These are phyloP conservation scores for Luscinia luscinia DNA, from an alignment of 2,797 vertebrate genomes.

Conservation along the genomic window DNA sequence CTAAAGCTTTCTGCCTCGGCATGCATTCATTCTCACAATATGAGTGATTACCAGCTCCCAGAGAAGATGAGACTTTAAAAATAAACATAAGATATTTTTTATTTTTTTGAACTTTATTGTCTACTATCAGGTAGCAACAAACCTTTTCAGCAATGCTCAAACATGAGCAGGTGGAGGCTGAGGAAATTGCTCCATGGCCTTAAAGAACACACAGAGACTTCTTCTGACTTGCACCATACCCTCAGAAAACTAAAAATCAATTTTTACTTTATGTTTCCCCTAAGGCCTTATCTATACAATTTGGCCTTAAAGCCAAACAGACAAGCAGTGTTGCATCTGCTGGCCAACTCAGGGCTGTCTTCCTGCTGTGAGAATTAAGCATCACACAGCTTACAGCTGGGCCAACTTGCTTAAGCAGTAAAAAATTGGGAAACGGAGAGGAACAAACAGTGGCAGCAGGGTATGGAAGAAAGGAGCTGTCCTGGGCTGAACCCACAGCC, in stretches of 20 bases:
- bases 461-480: not conserved
- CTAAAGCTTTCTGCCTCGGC: not conserved
- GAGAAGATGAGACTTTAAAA: not conserved
- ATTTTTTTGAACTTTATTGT: constrained; percentile 35
- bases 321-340: constrained; percentile 4
- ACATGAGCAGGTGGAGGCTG: not conserved
- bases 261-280: constrained; percentile 28
- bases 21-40: not conserved
- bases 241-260: constrained; percentile 47
- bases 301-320: constrained; percentile 30
- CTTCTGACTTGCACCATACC: not conserved
- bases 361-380: constrained; percentile 27
- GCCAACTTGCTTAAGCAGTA: not conserved
- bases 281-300: not conserved
- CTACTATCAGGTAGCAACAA: constrained; percentile 7
- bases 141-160: constrained; percentile 9
- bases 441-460: not conserved
- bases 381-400: not conserved
- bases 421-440: not conserved
- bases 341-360: constrained; percentile 9
- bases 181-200: constrained; percentile 33
- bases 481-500: not conserved
- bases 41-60: not conserved
- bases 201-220: constrained; percentile 31
- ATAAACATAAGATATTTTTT: not conserved